phyloP scores from a whole-genome alignment of 2,113 vertebrate species.

The Sarotherodon lohbergeri region DNA sequence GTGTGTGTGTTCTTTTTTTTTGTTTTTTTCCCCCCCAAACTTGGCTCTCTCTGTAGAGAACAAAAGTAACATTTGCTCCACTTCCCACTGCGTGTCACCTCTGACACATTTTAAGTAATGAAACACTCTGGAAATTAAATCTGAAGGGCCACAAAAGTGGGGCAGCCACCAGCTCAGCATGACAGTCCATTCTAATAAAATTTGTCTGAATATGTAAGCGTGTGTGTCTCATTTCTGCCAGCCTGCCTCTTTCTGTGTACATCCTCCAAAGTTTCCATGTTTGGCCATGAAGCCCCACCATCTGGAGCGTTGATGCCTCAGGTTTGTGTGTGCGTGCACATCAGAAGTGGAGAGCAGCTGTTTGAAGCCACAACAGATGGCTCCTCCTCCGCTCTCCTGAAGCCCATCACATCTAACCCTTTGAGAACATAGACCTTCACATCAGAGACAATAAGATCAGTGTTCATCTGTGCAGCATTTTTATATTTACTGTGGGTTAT shows the following conservation, averaged over 20 bases:
- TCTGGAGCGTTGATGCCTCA: slow-evolving; percentile 2
- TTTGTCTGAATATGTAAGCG: neutral
- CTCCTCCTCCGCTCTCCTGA: neutral
- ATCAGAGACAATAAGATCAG: neutral
- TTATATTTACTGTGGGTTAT: neutral
- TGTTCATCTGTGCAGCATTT: neutral
- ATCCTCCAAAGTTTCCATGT: neutral
- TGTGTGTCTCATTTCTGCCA: neutral
- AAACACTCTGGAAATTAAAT: neutral
- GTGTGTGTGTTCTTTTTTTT: neutral
- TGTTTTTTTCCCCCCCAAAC: neutral
- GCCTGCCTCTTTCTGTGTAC: neutral
- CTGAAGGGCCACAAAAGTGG: neutral
- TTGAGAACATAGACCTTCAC: neutral
- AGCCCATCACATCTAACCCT: slow-evolving; percentile 5
- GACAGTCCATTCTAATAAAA: neutral
- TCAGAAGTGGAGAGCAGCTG: slow-evolving; percentile 17
- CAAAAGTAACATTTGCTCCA: neutral
- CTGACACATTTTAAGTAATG: slow-evolving; percentile 15
- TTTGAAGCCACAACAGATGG: slow-evolving; percentile 36
- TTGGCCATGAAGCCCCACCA: slow-evolving; percentile 5
- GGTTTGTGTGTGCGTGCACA: neutral
- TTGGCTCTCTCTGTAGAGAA: neutral
- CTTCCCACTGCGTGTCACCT: neutral
- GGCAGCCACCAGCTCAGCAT: neutral